A percentile compares a stretch with the other conserved stretches of the same genome.
Evolutionary conservation across 2,888 invertebrate species (phyloP).

Genomic region (Electrophaes corylata): DNA sequence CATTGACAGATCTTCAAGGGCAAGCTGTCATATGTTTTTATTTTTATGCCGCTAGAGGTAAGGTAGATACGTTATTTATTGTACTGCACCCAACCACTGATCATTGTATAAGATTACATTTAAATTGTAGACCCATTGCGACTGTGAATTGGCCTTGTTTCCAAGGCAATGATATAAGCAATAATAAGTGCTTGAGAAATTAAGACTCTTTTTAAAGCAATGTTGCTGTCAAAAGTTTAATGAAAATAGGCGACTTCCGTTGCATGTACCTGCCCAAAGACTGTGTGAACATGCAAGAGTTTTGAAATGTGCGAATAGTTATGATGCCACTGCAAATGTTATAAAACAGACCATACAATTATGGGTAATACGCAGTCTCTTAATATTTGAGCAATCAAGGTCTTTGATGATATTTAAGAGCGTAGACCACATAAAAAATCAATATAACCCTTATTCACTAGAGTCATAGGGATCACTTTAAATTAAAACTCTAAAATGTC

Average conservation of each 20-base stretch:
- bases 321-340: neutral
- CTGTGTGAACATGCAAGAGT: constrained; percentile 4
- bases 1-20: too few species aligned
- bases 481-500: too few species aligned
- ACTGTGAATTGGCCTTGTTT: constrained; percentile 14
- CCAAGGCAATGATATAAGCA: constrained; percentile 7
- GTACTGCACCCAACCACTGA: neutral
- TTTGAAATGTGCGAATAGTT: neutral
- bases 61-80: neutral
- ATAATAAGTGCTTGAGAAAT: constrained; percentile 3
- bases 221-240: constrained; percentile 5
- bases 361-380: too few species aligned
- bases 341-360: too few species aligned
- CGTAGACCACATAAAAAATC: too few species aligned
- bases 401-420: too few species aligned
- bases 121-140: constrained; percentile 16
- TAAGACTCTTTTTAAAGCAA: constrained; percentile 5
- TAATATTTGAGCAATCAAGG: too few species aligned
- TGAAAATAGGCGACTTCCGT: constrained; percentile 8
- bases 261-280: neutral
- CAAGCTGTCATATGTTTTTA: neutral
- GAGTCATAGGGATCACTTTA: too few species aligned
- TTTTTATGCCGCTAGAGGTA: neutral
- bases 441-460: too few species aligned
- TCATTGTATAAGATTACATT: constrained; percentile 16